Evolutionary conservation across 2,888 invertebrate species (phyloP).

Genomic region (Omphaloscelis lunosa): DNA sequence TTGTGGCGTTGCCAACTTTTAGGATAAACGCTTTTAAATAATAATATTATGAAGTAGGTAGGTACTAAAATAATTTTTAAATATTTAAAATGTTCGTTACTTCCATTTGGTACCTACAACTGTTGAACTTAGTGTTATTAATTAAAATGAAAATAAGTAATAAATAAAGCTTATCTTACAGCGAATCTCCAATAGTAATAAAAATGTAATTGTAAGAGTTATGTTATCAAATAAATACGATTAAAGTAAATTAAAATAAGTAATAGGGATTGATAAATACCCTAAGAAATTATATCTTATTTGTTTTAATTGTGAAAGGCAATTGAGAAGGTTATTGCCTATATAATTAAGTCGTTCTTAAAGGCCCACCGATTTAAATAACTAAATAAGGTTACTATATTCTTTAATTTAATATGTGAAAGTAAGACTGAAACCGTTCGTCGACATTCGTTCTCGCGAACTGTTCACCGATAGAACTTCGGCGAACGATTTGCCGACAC

Average conservation of each 20-base stretch:
- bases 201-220: constrained; percentile 1
- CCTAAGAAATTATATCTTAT: background rate
- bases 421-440: too few relatives aligned
- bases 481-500: background rate
- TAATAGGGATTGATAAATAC: background rate
- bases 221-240: background rate
- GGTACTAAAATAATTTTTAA: constrained; percentile 2
- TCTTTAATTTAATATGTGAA: background rate
- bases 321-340: background rate
- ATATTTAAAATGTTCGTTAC: constrained; percentile 25
- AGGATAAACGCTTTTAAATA: too few relatives aligned
- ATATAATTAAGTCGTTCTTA: background rate
- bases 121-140: constrained; percentile 25
- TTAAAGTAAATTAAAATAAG: background rate
- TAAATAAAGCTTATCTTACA: background rate
- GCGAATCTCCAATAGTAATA: constrained; percentile 26
- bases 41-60: background rate
- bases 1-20: too few relatives aligned
- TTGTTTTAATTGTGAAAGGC: background rate
- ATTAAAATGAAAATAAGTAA: background rate
- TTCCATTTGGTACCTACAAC: constrained; percentile 41
- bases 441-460: background rate
- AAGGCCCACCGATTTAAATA: constrained; percentile 9
- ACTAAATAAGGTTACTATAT: background rate
- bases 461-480: background rate